Evolutionary conservation across 1,140 invertebrate genomes (phyloP).

Genomic region (Chironomus striatipennis): DNA sequence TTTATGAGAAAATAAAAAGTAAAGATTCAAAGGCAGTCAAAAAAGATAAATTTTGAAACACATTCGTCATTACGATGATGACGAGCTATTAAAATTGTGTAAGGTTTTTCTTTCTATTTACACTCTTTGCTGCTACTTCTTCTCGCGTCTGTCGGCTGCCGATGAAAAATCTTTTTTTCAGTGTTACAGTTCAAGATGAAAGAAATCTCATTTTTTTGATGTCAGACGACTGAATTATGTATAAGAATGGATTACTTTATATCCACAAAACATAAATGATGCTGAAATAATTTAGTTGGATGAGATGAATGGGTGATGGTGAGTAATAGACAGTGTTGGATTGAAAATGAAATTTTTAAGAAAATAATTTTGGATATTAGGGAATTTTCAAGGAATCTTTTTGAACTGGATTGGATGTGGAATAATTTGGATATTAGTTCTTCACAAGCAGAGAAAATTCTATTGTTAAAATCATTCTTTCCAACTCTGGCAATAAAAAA

Average conservation of each 20-base stretch:
- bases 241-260: not conserved
- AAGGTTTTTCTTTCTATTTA: not conserved
- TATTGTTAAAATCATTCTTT: too few relatives aligned
- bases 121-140: not conserved
- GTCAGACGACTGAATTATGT: not conserved
- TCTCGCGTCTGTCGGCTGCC: not conserved
- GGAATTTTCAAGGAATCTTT: too few relatives aligned
- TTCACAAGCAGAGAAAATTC: too few relatives aligned
- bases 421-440: too few relatives aligned
- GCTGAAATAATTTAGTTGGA: too few relatives aligned
- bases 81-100: constrained; percentile 13
- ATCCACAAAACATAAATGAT: too few relatives aligned
- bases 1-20: not conserved
- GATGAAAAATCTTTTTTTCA: not conserved
- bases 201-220: not conserved
- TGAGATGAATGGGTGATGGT: too few relatives aligned
- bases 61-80: constrained; percentile 5
- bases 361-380: too few relatives aligned
- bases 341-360: too few relatives aligned
- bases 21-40: not conserved
- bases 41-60: not conserved
- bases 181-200: not conserved
- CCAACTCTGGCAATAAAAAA: too few relatives aligned
- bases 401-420: too few relatives aligned
- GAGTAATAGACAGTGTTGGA: too few relatives aligned